phyloP scores from a whole-genome alignment of 2,888 invertebrate genomes.

The Eilema caniola region DNA sequence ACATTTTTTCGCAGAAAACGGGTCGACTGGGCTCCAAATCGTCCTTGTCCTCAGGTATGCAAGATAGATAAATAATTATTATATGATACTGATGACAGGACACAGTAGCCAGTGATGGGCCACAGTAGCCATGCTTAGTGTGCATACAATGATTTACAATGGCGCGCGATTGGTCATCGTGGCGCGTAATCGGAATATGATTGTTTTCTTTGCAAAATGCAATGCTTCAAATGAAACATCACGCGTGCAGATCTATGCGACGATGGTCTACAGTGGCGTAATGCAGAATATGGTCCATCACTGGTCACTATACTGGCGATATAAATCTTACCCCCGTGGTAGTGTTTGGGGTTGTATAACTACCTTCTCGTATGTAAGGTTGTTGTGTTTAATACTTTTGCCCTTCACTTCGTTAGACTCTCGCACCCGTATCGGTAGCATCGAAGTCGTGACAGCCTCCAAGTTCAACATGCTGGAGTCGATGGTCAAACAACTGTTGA shows the following conservation, averaged over 20 bases:
- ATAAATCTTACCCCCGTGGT: too few relatives aligned
- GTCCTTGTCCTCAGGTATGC: constrained; percentile 30
- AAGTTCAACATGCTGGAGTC: constrained; percentile 67
- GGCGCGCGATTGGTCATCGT: too few relatives aligned
- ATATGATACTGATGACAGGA: not conserved
- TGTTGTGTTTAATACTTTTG: not conserved
- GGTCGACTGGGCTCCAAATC: not conserved
- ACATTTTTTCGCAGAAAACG: not conserved
- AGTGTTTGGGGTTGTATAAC: not conserved
- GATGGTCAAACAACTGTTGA: constrained; percentile 57
- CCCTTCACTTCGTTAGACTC: constrained; percentile 29
- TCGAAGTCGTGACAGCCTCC: constrained; percentile 74
- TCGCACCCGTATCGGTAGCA: constrained; percentile 59
- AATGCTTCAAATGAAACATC: too few relatives aligned
- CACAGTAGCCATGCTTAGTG: too few relatives aligned
- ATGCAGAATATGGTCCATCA: too few relatives aligned
- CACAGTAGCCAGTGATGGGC: too few relatives aligned
- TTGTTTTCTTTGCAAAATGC: too few relatives aligned
- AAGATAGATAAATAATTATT: not conserved
- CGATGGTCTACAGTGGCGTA: too few relatives aligned
- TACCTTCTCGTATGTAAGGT: not conserved
- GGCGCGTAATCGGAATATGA: too few relatives aligned
- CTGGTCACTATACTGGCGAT: too few relatives aligned
- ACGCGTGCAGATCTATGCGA: too few relatives aligned
- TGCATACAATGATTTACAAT: too few relatives aligned